Base-by-base conservation (phyloP, 2,888 invertebrate species). In the Cheilosia soror region DNA sequence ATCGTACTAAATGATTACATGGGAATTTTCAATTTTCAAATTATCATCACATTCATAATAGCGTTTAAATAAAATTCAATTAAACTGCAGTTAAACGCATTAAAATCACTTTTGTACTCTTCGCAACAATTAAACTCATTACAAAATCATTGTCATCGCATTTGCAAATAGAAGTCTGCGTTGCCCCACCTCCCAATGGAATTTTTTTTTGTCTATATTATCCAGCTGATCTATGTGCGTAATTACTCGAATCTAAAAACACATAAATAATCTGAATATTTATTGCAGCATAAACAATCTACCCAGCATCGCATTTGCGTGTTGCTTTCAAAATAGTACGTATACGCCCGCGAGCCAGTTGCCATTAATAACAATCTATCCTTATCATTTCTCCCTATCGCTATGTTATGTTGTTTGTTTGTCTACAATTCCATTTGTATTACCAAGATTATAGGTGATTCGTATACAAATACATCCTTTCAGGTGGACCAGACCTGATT, bases 241-340 rank as follows among this genome's bases (percentile, higher is more conserved):
- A 55, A 20, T 3, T 37, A 37, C 20, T 40, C 58, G 55, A 75
- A 60, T 66, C 44, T 40, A 47, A 68, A 71, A 57, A 27, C 44
- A 40, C 66, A 75, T 73, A 66, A 80, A 80, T 80, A 76, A 76
- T 80, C 62, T 31, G 55, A 57, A 49, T 76, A 80, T 76, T 80
- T 80, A 69, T 80, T 76, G 80, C 80, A 62, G 76, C 75, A 80
- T 49, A 62, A 80, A 68, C 68, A 76, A 76, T 80, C 65, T 15
- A n/a, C 44, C 5, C 44, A 13, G 2, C 44, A 49, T 13, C 2
- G 33, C 31, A 44, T 65, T 51, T 40, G 37, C 49, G 37, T 58
- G 5, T 55, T 62, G 68, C 53, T 33, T 69, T 29, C 20, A 63
- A 58, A 51, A 51, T 65, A 62, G 51, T 66, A 66, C 60, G 75